These are phyloP conservation scores for Leptinotarsa rubiginosa DNA, from an alignment of 2,888 invertebrate genomes.

Conservation along the genomic window DNA sequence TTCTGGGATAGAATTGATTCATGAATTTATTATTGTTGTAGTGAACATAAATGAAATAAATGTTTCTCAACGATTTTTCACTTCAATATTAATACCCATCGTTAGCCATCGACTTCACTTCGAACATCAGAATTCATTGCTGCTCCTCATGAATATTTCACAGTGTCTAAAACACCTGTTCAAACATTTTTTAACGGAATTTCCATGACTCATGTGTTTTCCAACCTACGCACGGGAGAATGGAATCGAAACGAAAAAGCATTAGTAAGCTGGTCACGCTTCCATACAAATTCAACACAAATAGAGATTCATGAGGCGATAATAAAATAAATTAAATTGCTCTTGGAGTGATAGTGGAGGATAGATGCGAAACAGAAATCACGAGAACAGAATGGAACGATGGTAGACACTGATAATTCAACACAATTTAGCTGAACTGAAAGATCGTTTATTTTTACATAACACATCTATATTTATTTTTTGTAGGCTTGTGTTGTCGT, in stretches of 20 bases:
- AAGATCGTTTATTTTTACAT: neutral
- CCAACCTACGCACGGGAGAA: neutral
- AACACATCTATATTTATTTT: neutral
- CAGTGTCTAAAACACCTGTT: neutral
- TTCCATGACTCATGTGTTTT: constrained; percentile 14
- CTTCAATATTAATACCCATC: no score
- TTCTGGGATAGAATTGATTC: no score
- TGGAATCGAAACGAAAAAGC: neutral
- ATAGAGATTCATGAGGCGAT: constrained; percentile 16
- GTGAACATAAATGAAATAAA: no score
- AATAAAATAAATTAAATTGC: constrained; percentile 13
- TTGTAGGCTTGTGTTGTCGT: neutral
- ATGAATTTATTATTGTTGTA: no score
- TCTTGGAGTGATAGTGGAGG: constrained; percentile 7
- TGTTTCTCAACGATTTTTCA: no score
- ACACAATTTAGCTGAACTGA: constrained; percentile 7
- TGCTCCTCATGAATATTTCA: neutral
- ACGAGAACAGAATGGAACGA: constrained; percentile 13
- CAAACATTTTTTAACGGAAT: neutral
- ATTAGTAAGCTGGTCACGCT: constrained; percentile 14
- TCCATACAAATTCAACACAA: constrained; percentile 11
- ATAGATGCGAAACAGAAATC: constrained; percentile 13
- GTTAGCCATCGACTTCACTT: neutral
- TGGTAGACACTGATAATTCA: constrained; percentile 5
- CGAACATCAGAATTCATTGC: neutral